Conservation (phyloP, 2,113 vertebrate species). For the Eira barbara region DNA sequence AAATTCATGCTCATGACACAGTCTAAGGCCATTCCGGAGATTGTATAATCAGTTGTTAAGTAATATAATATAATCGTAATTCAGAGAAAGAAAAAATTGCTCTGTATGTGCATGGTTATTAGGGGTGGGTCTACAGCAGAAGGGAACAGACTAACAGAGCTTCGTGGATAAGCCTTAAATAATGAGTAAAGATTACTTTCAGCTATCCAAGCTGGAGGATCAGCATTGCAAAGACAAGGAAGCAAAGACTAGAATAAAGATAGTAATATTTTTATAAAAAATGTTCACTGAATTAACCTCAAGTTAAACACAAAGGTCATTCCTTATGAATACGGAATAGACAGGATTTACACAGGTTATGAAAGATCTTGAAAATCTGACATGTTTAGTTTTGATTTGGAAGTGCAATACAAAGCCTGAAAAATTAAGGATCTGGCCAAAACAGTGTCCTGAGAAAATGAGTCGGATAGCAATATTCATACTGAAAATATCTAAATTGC, state of each 20-base stretch:
- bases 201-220: not conserved
- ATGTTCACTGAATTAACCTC: not conserved
- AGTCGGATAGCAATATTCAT: not conserved
- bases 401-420: not conserved
- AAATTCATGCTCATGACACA: not conserved
- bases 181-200: not conserved
- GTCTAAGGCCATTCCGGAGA: not conserved
- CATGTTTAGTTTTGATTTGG: not conserved
- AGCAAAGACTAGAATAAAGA: not conserved
- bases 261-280: conserved; percentile 7
- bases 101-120: not conserved
- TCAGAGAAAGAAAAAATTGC: not conserved
- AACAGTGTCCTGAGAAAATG: not conserved
- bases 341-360: not conserved
- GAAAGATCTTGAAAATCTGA: not conserved
- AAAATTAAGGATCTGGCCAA: not conserved
- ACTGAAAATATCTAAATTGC: not conserved
- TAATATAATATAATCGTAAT: not conserved
- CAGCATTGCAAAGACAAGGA: not conserved
- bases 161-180: not conserved
- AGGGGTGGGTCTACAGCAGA: not conserved
- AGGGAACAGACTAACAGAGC: not conserved
- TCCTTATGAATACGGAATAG: not conserved
- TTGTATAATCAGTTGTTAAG: not conserved
- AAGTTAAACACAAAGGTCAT: not conserved